Evolutionary conservation across 37 sponge, comb jelly and placozoan genomes (phyloP).

Genomic region (Bolinopsis microptera): DNA sequence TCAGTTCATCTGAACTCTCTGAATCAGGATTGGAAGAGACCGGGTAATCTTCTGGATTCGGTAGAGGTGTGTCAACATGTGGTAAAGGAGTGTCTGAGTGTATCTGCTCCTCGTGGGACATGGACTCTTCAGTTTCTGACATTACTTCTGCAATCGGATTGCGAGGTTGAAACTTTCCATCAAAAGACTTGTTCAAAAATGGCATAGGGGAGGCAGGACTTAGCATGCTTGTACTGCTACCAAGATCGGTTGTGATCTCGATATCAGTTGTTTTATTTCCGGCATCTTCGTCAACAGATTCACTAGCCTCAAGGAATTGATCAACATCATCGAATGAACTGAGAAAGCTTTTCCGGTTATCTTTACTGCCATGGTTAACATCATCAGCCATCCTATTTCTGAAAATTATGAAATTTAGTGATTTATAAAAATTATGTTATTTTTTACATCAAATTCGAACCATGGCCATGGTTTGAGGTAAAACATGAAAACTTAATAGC

Average conservation of each 20-base stretch:
- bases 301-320: conserved; percentile 41
- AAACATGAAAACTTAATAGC: no score
- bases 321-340: conserved; percentile 48
- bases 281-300: conserved; percentile 13
- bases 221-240: conserved; percentile 18
- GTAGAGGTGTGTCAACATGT: not conserved
- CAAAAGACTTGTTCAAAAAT: not conserved
- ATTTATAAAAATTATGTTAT: no score
- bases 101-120: not conserved
- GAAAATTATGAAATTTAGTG: no score
- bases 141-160: not conserved
- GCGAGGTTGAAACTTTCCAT: not conserved
- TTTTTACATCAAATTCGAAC: no score
- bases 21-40: not conserved
- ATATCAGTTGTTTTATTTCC: conserved; percentile 11
- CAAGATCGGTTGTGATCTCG: conserved; percentile 52
- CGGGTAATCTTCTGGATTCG: not conserved
- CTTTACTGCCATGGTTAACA: conserved; percentile 3
- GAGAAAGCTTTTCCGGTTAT: not conserved
- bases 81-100: conserved; percentile 42
- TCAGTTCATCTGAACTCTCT: conserved; percentile 29
- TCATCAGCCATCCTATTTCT: conserved; percentile 3
- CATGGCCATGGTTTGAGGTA: no score
- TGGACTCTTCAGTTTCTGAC: not conserved
- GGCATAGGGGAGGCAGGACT: conserved; percentile 46